Base-by-base conservation (phyloP, 1,140 invertebrate genomes). In the Drosophila seguyi region DNA sequence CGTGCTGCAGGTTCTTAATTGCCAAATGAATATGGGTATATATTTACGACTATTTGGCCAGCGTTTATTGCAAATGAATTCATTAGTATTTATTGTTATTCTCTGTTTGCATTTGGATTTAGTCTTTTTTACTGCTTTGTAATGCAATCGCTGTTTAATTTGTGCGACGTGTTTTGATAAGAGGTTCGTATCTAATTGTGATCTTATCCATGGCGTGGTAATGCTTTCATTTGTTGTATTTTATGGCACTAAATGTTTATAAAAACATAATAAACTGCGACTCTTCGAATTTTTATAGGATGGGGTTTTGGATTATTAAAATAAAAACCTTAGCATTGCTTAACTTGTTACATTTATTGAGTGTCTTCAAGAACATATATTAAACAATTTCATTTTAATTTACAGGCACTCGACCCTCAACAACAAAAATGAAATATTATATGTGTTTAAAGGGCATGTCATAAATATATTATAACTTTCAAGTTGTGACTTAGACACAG, bases 131-230 rank as follows among this genome's bases (percentile, higher is more conserved):
- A 25, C 13, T 20, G 34, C 41, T 48, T 69, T 48, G 20, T 48
- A 58, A 22, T 39, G 27, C 4, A 71, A 58, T 20, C 45, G 50
- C 29, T 27, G 2, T 52, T 74, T 67, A 76, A 76, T 75, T 67
- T 67, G 53, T 66, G 22, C 42, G 34, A 74, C 56, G 67, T 61
- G 71, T 61, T 50, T 53, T 22, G 67, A 72, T 66, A 62, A 61
- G 56, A 45, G 14, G 10, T 16, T 39, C 2, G 4, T 20, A 45
- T 39, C 22, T 53, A 41, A 38, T 22, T 38, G 6, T 38, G 31
- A 44, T 66, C 20, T 52, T 38, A 69, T 53, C 27, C 4, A 13
- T 10, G 57, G 56, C 11, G 56, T 61, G 65, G 27, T 27, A 50
- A 48, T 50, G 6, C 2, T n/a, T 34, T 20, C 14, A 56, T 56